Conservation (phyloP, 2,888 invertebrate species). For the Dinocampus coccinellae region DNA sequence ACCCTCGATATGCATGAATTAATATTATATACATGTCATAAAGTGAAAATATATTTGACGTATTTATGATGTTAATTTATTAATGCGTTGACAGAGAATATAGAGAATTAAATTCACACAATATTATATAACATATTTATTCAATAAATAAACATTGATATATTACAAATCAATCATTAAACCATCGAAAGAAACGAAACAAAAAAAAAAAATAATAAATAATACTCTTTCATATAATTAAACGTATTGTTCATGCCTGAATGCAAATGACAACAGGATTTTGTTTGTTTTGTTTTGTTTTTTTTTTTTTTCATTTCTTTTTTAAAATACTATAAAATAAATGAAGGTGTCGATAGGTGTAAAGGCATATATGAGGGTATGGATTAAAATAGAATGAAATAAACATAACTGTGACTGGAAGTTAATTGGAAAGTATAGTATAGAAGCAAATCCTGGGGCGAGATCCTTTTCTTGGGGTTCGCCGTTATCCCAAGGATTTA, state of each 20-base stretch:
- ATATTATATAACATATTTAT: not conserved
- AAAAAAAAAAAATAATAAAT: not conserved
- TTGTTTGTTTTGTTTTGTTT: too few species aligned
- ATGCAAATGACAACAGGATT: too few species aligned
- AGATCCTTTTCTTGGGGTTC: constrained; percentile 40
- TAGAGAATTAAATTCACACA: constrained; percentile 1
- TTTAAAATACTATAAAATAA: not conserved
- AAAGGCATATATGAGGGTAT: not conserved
- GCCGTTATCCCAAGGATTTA: constrained; percentile 51
- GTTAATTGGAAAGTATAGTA: constrained; percentile 47
- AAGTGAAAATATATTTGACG: constrained; percentile 34
- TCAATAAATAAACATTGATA: not conserved
- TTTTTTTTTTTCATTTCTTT: too few species aligned
- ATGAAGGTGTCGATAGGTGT: constrained; percentile 10
- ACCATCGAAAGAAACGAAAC: not conserved
- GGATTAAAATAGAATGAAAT: constrained; percentile 13
- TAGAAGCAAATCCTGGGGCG: constrained; percentile 38
- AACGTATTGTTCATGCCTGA: not conserved
- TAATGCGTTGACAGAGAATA: constrained; percentile 15
- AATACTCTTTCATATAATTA: constrained; percentile 8
- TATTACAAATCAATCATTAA: not conserved
- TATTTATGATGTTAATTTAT: constrained; percentile 43
- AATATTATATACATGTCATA: not conserved
- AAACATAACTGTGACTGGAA: constrained; percentile 39
- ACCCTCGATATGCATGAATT: constrained; percentile 4